A percentile compares a stretch with the other conserved stretches of the same genome.
These are phyloP conservation scores for Coregonus suidteri DNA, from an alignment of 2,797 vertebrate species.

Conservation along the genomic window DNA sequence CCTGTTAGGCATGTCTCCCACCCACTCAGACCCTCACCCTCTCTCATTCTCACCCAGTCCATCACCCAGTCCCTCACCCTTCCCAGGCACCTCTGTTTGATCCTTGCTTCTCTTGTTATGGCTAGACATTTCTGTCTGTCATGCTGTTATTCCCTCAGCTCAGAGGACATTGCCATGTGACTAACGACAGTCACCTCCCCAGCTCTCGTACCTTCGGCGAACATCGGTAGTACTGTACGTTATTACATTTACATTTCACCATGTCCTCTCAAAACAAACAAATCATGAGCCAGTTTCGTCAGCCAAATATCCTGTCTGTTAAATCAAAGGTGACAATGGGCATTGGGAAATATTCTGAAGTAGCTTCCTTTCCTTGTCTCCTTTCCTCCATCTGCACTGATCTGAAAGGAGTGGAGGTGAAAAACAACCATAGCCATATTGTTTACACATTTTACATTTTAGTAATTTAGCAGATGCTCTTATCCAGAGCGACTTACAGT, in stretches of 20 bases:
- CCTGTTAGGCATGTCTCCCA: too few species aligned
- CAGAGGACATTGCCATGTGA: not conserved
- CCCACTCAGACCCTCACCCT: not conserved
- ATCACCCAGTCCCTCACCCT: too few species aligned
- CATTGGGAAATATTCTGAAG: not conserved
- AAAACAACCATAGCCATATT: not conserved
- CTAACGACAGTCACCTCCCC: not conserved
- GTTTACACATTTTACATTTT: not conserved
- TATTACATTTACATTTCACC: not conserved
- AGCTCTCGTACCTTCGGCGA: not conserved
- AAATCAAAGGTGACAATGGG: constrained; percentile 30
- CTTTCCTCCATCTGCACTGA: not conserved
- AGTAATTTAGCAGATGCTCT: too few species aligned
- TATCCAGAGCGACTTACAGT: too few species aligned
- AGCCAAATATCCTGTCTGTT: constrained; percentile 7
- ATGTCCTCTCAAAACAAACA: not conserved
- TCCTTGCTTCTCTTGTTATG: constrained; percentile 5
- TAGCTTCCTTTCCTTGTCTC: not conserved
- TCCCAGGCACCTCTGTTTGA: constrained; percentile 8
- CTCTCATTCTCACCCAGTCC: not conserved
- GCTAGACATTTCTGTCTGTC: not conserved
- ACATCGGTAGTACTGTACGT: too few species aligned
- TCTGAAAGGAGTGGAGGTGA: not conserved
- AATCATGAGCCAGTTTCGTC: not conserved
- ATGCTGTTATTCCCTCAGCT: not conserved